Base-by-base conservation (phyloP, 64 coral and sea anemone genomes). In the Dendrophyllia cribrosa region DNA sequence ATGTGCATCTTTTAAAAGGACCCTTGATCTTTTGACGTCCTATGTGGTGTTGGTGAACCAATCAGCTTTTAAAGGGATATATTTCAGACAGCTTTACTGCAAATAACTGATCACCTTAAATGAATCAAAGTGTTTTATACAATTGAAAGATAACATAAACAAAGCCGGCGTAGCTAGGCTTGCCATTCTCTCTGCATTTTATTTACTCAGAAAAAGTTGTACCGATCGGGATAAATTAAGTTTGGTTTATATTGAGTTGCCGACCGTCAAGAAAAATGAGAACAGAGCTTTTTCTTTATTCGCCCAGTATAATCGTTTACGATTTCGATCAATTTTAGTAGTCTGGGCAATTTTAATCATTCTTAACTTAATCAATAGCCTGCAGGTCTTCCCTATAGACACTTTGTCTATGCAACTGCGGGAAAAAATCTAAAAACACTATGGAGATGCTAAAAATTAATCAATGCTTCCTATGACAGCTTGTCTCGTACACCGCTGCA, bases 81-180 rank as follows among this genome's bases (percentile, higher is more conserved):
- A 67, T 51, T 84, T 84, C 48, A 62, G 80, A 84, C 80, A 68
- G 20, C 60, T 84, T 67, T 49, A 24, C 60, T 84, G 80, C 21
- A 48, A 68, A 68, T 84, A 51, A 19, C 53, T 19, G 0, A 62
- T 4, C 62, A 51, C 5, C 62, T 63, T 17, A 49, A 14, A 67
- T 22, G 19, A 68, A 84, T 67, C 45, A 67, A 66, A 84, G 43
- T 14, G 13, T n/a, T 17, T 61, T 80, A 61, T 58, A 4, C 2
- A 19, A 17, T 68, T 9, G 10, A 8, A 11, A 67, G 43, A 23
- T 67, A 51, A 84, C 17, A 68, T 68, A 51, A 65, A 84, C 64
- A 67, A 50, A 67, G 60, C 63, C 53, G 53, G 53, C 53, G 12
- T 7, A 56, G 12, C 23, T 79, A 16, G 6, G 77, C 7, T 84